Evolutionary conservation across 2,888 invertebrate genomes (phyloP).

Genomic region (Aspidiotus rigidus): DNA sequence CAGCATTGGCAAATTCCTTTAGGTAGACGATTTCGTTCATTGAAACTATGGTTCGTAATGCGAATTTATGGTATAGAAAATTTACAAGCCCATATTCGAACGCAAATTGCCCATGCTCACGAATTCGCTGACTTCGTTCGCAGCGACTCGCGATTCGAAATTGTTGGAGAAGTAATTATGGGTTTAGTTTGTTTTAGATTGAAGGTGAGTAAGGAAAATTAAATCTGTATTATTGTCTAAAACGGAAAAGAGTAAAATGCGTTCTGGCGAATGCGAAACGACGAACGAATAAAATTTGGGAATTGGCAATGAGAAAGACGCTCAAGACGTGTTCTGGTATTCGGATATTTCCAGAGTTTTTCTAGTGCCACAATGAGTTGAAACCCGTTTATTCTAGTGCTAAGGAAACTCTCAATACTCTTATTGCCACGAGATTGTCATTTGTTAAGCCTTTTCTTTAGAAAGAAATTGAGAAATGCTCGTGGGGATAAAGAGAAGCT

Average conservation of each 20-base stretch:
- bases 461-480: no score
- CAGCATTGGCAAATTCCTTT: constrained; percentile 94
- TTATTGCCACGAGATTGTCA: no score
- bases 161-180: constrained; percentile 79
- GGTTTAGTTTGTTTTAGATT: constrained; percentile 93
- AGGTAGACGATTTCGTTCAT: constrained; percentile 80
- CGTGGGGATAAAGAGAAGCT: no score
- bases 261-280: no score
- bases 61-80: constrained; percentile 81
- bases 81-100: constrained; percentile 74
- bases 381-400: no score
- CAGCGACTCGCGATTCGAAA: constrained; percentile 74
- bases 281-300: no score
- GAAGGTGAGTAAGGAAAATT: constrained; percentile 49
- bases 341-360: no score
- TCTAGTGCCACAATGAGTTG: no score
- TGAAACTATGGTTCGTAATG: constrained; percentile 93
- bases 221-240: background rate
- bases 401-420: no score
- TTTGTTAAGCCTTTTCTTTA: no score
- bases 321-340: no score
- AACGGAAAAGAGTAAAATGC: background rate
- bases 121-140: constrained; percentile 72
- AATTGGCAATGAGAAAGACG: no score
- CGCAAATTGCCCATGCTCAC: constrained; percentile 75